These are phyloP conservation scores for Meda fulgida DNA, from an alignment of 2,797 vertebrate species.

Conservation along the genomic window DNA sequence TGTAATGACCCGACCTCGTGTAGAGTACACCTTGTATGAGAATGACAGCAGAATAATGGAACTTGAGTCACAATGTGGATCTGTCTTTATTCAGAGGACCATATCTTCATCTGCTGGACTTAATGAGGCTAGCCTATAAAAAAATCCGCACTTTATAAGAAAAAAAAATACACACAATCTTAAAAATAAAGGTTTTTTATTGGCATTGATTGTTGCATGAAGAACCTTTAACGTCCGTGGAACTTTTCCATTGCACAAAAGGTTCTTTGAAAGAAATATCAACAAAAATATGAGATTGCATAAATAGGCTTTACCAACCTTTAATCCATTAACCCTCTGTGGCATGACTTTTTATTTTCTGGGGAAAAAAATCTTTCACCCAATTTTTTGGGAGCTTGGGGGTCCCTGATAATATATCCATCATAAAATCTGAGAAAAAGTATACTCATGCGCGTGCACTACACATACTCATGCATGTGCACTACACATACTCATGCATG, in stretches of 20 bases:
- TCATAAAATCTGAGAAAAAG: too few species aligned
- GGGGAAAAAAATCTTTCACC: too few species aligned
- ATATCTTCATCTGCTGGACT: background rate
- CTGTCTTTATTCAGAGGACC: background rate
- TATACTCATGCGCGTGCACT: too few species aligned
- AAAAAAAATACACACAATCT: background rate
- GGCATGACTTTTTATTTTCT: too few species aligned
- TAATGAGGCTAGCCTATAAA: background rate
- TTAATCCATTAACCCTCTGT: background rate
- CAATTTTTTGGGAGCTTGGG: too few species aligned
- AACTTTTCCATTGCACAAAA: too few species aligned
- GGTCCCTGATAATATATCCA: too few species aligned
- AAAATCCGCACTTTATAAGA: background rate
- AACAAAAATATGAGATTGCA: background rate
- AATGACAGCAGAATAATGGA: background rate
- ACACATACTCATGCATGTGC: too few species aligned
- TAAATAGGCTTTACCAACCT: background rate
- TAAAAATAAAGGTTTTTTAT: background rate
- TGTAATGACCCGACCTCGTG: constrained; percentile 11
- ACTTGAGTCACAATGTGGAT: background rate
- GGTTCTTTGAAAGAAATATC: background rate
- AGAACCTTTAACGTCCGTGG: background rate
- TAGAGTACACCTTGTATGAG: background rate
- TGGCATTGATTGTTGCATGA: background rate
- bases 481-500: too few species aligned